These are phyloP conservation scores for Phrynosoma platyrhinos DNA, from an alignment of 2,113 vertebrate genomes.

Conservation along the genomic window DNA sequence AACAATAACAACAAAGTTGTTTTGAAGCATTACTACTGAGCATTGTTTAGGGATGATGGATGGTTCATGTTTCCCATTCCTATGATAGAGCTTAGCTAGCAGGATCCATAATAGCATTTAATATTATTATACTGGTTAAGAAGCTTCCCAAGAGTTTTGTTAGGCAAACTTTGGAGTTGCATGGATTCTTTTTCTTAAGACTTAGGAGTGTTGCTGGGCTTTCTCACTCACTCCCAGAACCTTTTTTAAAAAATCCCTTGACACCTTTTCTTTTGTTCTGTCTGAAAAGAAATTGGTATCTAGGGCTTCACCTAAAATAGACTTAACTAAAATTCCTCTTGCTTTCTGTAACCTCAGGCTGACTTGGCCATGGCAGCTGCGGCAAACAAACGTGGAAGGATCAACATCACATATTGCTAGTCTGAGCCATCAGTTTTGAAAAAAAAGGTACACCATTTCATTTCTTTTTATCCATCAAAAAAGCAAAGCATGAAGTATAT, in stretches of 20 bases:
- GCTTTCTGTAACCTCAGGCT: not conserved
- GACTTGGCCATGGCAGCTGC: not conserved
- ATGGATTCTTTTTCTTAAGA: not conserved
- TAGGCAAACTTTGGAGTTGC: not conserved
- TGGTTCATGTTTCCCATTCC: not conserved
- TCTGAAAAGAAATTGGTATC: not conserved
- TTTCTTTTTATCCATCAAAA: not conserved
- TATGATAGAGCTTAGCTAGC: not conserved
- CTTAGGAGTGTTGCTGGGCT: not conserved
- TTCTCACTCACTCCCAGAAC: not conserved
- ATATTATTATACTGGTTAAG: not conserved
- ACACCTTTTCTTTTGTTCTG: not conserved
- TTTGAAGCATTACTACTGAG: not conserved
- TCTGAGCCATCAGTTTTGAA: not conserved
- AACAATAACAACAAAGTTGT: too few species aligned
- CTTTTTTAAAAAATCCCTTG: not conserved
- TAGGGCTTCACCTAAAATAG: constrained; percentile 1
- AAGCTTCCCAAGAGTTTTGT: not conserved
- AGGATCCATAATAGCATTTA: not conserved
- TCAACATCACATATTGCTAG: not conserved
- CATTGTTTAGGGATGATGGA: not conserved
- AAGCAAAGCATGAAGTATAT: not conserved
- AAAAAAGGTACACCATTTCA: not conserved
- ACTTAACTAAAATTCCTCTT: not conserved
- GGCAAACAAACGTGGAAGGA: not conserved